Evolutionary conservation across 2,113 vertebrate genomes (phyloP), one percentile per base, ranked within the genome.

Genomic region (human): DNA sequence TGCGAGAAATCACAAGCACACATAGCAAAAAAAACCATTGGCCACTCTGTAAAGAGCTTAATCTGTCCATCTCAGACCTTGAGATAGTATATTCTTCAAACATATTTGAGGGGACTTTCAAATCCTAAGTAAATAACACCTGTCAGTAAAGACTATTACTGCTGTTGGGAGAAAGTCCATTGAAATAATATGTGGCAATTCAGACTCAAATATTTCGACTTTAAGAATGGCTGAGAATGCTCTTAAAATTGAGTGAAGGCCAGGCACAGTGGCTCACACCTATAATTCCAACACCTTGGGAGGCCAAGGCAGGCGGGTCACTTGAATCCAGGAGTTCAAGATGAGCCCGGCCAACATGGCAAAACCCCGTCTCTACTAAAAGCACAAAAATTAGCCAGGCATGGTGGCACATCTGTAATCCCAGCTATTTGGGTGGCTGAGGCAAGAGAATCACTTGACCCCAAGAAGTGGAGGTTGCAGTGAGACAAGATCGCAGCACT

Each of bases 91-190:
- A 83, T 88, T 59, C 18, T 94, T 61, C 72, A 45, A 61, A 89
- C 45, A 48, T 22, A 90, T 81, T 85, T 43, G 38, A 95, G 32
- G 35, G 11, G 48, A 83, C 89, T 85, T 89, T 95, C 35, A 92
- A 87, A 89, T 66, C 30, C 57, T 91, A 80, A 76, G 35, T 57
- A 90, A 90, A 89, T 75, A 93, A 87, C 93, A 59, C 12, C 55
- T 85, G 40, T 68, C 89, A 50, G 17, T 50, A 61, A 91, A 90
- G 43, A 82, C 59, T 79, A 43, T 48, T 72, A 57, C n/a, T 78
- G 18, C 32, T 83, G 22, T 70, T 82, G 38, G 22, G 68, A 89
- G 86, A 90, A 91, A 94, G 43, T 3, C 17, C 40, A 75, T 30
- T 86, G 50, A 93, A 94, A 78, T 64, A 70, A 90, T 8, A 78